These are phyloP conservation scores for Ctenodactylus gundi DNA, from an alignment of 2,113 vertebrate species.

Conservation along the genomic window DNA sequence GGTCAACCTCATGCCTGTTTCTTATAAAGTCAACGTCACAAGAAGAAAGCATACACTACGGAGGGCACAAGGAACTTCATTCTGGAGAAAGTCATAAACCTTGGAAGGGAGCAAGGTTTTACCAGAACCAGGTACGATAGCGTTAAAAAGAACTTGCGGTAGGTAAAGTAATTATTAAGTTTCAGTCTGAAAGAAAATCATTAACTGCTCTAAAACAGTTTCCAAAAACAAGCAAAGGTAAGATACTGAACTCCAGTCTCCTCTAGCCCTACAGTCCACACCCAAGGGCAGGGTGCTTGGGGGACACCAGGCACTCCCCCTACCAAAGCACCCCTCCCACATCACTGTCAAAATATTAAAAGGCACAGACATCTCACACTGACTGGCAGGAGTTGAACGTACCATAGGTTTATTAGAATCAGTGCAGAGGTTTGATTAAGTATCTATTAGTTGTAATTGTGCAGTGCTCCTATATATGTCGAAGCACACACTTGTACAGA, in stretches of 20 bases:
- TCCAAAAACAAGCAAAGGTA: slow-evolving; percentile 7
- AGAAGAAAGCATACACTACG: slow-evolving; percentile 10
- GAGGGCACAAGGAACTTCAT: not conserved
- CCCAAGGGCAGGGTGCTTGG: not conserved
- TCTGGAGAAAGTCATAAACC: slow-evolving; percentile 33
- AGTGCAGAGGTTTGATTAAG: not conserved
- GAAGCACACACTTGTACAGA: not conserved
- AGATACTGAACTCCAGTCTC: not conserved
- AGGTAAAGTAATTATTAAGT: slow-evolving; percentile 11
- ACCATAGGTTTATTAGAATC: not conserved
- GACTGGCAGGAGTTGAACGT: not conserved
- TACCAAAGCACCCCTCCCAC: not conserved
- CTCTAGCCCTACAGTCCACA: not conserved
- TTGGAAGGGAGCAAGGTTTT: not conserved
- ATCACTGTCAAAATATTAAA: slow-evolving; percentile 16
- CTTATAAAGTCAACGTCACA: not conserved
- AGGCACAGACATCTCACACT: not conserved
- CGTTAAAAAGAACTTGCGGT: slow-evolving; percentile 9
- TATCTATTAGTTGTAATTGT: not conserved
- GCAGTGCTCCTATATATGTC: not conserved
- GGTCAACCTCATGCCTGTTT: not conserved
- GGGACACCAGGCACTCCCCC: not conserved
- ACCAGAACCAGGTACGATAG: not conserved
- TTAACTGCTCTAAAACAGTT: slow-evolving; percentile 6
- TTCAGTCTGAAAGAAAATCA: slow-evolving; percentile 56